A percentile compares a stretch with the other conserved stretches of the same genome.
Conservation (phyloP, 2,113 vertebrate species). For the Rhizomys pruinosus region DNA sequence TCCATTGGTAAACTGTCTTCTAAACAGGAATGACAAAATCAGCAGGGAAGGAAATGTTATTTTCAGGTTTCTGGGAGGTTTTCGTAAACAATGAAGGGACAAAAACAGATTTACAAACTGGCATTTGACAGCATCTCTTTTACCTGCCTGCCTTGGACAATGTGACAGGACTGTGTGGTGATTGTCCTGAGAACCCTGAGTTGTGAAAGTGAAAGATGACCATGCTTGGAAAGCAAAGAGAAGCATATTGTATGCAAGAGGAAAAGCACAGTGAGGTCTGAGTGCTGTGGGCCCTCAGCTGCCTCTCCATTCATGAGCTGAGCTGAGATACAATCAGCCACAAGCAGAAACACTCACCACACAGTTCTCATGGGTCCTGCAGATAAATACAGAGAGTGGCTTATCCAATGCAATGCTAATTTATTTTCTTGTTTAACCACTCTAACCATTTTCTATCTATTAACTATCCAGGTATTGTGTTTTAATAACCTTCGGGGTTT, state of each 20-base stretch:
- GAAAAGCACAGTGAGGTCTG: constrained; percentile 69
- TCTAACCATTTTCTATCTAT: constrained; percentile 72
- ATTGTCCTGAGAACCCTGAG: neutral
- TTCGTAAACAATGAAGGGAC: constrained; percentile 69
- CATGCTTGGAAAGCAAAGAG: constrained; percentile 59
- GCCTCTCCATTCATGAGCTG: constrained; percentile 69
- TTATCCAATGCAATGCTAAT: constrained; percentile 49
- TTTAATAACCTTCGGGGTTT: constrained; percentile 63
- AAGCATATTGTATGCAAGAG: constrained; percentile 74
- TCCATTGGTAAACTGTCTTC: constrained; percentile 24
- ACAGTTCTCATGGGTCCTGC: constrained; percentile 40
- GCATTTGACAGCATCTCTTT: constrained; percentile 41
- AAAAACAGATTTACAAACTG: constrained; percentile 66
- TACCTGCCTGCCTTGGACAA: constrained; percentile 14
- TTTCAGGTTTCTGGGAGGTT: constrained; percentile 79
- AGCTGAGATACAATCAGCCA: constrained; percentile 74
- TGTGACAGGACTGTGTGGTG: neutral
- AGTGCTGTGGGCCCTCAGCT: constrained; percentile 72
- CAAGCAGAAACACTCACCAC: constrained; percentile 69
- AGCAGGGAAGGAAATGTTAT: constrained; percentile 77
- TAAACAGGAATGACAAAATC: constrained; percentile 77
- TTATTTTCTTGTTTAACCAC: constrained; percentile 64
- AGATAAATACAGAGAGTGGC: constrained; percentile 15
- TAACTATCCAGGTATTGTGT: constrained; percentile 63
- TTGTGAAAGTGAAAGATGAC: constrained; percentile 68